phyloP scores from a whole-genome alignment of 1,140 invertebrate genomes.

The Agraylea sexmaculata region DNA sequence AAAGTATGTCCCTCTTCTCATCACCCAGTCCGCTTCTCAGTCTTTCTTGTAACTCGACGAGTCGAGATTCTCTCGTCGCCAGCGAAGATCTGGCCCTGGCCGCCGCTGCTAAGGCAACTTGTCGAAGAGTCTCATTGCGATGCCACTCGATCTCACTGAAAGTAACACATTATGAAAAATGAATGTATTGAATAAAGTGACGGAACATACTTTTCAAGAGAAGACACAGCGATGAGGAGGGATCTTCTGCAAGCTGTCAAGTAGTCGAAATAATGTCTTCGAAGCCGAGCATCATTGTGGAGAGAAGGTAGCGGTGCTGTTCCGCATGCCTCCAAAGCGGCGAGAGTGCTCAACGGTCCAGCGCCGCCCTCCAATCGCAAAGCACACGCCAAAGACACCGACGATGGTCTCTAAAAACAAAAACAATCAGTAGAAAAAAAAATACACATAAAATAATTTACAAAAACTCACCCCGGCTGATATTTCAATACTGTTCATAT shows the following conservation, averaged over 20 bases:
- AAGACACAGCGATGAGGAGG: slow-evolving; percentile 49
- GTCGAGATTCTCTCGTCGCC: slow-evolving; percentile 31
- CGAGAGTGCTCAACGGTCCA: slow-evolving; percentile 22
- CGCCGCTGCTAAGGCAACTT: slow-evolving; percentile 22
- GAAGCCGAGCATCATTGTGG: slow-evolving; percentile 27
- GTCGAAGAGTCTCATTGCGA: slow-evolving; percentile 12
- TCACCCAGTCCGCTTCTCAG: slow-evolving; percentile 32
- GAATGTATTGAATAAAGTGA: too few relatives aligned
- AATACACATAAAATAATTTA: too few relatives aligned
- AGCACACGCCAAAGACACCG: slow-evolving; percentile 21
- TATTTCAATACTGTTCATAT: slow-evolving; percentile 41
- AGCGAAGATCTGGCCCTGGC: slow-evolving; percentile 29
- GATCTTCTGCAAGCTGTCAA: slow-evolving; percentile 58
- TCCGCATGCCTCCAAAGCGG: slow-evolving; percentile 19
- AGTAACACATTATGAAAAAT: too few relatives aligned
- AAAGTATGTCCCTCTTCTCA: slow-evolving; percentile 33
- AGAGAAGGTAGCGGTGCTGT: slow-evolving; percentile 29
- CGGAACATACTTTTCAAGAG: slow-evolving; percentile 49
- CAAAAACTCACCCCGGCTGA: slow-evolving; percentile 30
- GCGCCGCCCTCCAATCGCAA: slow-evolving; percentile 24
- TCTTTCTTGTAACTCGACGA: slow-evolving; percentile 23
- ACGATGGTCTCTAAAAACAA: slow-evolving; percentile 11
- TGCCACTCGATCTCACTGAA: slow-evolving; percentile 17
- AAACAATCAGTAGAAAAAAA: too few relatives aligned
- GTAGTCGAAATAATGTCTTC: slow-evolving; percentile 57